A percentile compares a stretch with the other conserved stretches of the same genome.
Evolutionary conservation across 2,113 vertebrate species (phyloP).

Genomic region (Corydoras sp.): DNA sequence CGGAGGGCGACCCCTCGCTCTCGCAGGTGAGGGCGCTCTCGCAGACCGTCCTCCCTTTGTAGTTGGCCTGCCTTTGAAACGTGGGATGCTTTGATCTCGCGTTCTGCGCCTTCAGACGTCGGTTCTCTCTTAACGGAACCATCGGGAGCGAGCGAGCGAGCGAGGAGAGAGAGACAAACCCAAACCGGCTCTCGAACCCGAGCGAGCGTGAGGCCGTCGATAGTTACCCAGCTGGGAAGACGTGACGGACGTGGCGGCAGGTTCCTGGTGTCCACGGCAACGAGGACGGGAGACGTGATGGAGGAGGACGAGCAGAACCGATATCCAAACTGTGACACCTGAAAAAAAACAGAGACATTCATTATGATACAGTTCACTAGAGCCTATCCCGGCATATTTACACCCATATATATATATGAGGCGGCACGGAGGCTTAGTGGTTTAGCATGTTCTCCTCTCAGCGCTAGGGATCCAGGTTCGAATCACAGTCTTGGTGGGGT

Average conservation of each 20-base stretch:
- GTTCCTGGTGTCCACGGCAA: slow-evolving; percentile 55
- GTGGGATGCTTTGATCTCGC: neutral
- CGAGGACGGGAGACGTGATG: slow-evolving; percentile 29
- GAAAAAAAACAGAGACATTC: no score
- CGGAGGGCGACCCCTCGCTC: slow-evolving; percentile 10
- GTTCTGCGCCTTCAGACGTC: slow-evolving; percentile 10
- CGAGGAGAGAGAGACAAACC: neutral
- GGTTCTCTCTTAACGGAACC: slow-evolving; percentile 2
- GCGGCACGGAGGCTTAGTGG: no score
- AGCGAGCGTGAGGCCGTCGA: slow-evolving; percentile 3
- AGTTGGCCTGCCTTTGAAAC: slow-evolving; percentile 28
- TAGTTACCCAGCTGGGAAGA: slow-evolving; percentile 71
- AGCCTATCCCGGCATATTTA: no score
- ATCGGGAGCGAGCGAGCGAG: neutral
- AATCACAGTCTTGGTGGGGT: no score
- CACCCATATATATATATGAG: no score
- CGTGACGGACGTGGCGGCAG: slow-evolving; percentile 67
- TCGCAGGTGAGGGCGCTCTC: slow-evolving; percentile 5
- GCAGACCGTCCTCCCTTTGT: slow-evolving; percentile 1
- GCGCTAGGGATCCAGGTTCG: no score
- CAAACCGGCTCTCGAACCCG: neutral
- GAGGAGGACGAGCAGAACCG: slow-evolving; percentile 8
- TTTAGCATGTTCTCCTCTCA: no score
- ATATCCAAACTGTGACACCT: neutral
- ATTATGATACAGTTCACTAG: no score